A percentile compares a stretch with the other conserved stretches of the same genome.
Evolutionary conservation across 2,888 invertebrate genomes (phyloP).

Genomic region (Cacoxenus indagator): DNA sequence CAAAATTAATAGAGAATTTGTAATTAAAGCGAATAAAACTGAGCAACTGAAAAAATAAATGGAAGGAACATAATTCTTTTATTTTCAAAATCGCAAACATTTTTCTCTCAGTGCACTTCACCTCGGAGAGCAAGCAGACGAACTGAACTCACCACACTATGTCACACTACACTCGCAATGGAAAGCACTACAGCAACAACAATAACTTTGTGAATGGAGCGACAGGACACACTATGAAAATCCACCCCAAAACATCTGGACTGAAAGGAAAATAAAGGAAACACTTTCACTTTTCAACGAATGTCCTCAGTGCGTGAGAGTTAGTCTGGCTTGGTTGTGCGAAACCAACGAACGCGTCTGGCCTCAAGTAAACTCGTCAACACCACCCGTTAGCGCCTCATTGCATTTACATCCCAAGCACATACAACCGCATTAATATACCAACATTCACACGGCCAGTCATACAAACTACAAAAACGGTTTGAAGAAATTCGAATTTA

Average conservation of each 20-base stretch:
- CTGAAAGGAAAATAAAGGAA: slow-evolving; percentile 11
- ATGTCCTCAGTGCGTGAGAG: slow-evolving; percentile 22
- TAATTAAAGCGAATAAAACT: slow-evolving; percentile 34
- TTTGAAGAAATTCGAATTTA: too few species aligned
- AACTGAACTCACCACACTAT: background rate
- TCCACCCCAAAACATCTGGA: background rate
- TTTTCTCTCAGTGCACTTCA: background rate
- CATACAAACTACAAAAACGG: background rate
- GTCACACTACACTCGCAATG: too few species aligned
- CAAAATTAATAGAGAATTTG: slow-evolving; percentile 23
- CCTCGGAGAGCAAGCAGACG: too few species aligned
- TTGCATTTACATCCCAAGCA: too few species aligned
- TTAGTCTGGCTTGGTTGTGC: slow-evolving; percentile 42
- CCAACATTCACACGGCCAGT: background rate
- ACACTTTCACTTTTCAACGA: background rate
- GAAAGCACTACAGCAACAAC: background rate
- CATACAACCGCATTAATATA: too few species aligned
- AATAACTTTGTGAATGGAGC: background rate
- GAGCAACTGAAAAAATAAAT: slow-evolving; percentile 31
- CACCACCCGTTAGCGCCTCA: background rate
- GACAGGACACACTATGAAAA: background rate
- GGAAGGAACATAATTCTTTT: slow-evolving; percentile 32
- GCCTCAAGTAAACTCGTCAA: background rate
- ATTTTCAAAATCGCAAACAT: slow-evolving; percentile 9
- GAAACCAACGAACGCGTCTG: slow-evolving; percentile 37